phyloP scores from a whole-genome alignment of 2,113 vertebrate genomes.

The Rhineura floridana region DNA sequence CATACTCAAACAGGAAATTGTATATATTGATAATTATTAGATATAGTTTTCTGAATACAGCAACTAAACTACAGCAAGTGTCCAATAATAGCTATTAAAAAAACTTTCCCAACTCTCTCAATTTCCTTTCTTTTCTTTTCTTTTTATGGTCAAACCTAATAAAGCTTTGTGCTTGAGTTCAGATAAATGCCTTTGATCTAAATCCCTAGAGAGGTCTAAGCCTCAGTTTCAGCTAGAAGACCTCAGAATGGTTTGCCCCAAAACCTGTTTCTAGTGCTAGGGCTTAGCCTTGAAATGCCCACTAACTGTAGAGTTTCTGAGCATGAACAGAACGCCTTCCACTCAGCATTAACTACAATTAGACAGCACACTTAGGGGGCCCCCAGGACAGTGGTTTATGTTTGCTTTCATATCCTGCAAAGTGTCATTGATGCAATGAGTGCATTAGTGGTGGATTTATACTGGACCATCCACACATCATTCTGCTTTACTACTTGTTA shows the following conservation, averaged over 20 bases:
- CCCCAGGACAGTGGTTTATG: no score
- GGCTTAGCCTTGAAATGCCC: background rate
- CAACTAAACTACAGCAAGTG: conserved; percentile 14
- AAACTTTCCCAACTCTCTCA: background rate
- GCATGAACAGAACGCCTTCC: background rate
- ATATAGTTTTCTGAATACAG: conserved; percentile 18
- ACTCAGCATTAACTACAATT: background rate
- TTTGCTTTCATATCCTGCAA: no score
- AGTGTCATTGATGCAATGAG: no score
- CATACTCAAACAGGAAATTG: conserved; percentile 12
- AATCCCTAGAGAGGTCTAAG: background rate
- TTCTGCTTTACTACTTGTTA: no score
- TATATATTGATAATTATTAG: conserved; percentile 33
- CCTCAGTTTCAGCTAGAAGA: background rate
- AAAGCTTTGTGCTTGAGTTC: background rate
- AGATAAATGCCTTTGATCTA: background rate
- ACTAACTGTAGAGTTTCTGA: background rate
- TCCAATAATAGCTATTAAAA: conserved; percentile 30
- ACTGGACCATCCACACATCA: no score
- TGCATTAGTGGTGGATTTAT: no score
- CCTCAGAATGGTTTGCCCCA: no score
- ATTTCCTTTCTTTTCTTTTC: background rate
- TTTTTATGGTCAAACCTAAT: background rate
- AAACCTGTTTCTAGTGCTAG: background rate
- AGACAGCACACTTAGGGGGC: background rate